Evolutionary conservation across 2,888 invertebrate species (phyloP).

Genomic region (Archips crataeganus): DNA sequence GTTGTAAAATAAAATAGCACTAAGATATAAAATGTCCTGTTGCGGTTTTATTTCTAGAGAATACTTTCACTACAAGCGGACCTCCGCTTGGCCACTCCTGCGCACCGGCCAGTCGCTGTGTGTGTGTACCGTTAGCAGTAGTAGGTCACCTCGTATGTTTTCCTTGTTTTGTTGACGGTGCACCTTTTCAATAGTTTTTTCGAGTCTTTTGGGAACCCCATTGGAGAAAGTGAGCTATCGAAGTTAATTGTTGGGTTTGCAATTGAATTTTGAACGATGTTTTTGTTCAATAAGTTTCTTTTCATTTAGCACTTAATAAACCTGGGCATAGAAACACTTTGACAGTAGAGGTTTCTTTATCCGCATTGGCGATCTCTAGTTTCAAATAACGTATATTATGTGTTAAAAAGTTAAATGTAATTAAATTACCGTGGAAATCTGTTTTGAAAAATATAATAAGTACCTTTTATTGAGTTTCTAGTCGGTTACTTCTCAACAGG

Average conservation of each 20-base stretch:
- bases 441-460: too few relatives aligned
- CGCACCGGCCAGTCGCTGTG: conserved; percentile 53
- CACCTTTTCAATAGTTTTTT: conserved; percentile 20
- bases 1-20: too few relatives aligned
- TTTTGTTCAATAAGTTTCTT: conserved; percentile 15
- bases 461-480: too few relatives aligned
- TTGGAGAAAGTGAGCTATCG: conserved; percentile 32
- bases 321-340: too few relatives aligned
- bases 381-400: too few relatives aligned
- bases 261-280: conserved; percentile 25
- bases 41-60: not conserved
- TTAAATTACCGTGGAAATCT: too few relatives aligned
- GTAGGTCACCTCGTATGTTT: conserved; percentile 57
- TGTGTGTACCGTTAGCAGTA: conserved; percentile 77
- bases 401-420: too few relatives aligned
- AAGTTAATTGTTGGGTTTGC: conserved; percentile 15
- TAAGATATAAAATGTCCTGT: too few relatives aligned
- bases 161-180: conserved; percentile 41
- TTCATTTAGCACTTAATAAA: not conserved
- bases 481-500: too few relatives aligned
- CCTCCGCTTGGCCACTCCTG: conserved; percentile 46
- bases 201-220: conserved; percentile 23
- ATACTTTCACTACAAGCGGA: conserved; percentile 31
- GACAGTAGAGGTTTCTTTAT: too few relatives aligned
- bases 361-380: too few relatives aligned